Evolutionary conservation across 2,113 vertebrate genomes (phyloP).

Genomic region (Sphaerodactylus townsendi): DNA sequence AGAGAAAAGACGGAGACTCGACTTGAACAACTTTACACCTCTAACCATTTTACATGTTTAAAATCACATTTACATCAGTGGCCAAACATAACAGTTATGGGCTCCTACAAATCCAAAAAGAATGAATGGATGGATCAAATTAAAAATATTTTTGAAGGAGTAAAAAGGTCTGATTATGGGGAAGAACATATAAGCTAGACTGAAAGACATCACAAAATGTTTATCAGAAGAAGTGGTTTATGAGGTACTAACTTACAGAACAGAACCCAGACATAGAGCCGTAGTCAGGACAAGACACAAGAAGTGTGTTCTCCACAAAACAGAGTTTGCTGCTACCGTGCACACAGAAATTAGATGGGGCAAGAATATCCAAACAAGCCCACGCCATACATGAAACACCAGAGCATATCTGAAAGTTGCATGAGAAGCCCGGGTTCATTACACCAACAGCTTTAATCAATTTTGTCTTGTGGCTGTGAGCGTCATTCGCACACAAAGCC

Average conservation of each 20-base stretch:
- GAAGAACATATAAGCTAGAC: too few species aligned
- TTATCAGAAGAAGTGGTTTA: too few species aligned
- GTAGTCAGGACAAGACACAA: neutral
- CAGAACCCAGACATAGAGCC: neutral
- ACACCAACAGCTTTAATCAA: constrained; percentile 33
- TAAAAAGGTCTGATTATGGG: too few species aligned
- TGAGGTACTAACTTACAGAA: neutral
- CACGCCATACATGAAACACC: neutral
- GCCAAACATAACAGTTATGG: too few species aligned
- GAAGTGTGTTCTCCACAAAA: neutral
- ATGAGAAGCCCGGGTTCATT: neutral
- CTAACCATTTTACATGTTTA: too few species aligned
- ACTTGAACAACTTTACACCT: too few species aligned
- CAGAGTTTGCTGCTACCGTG: neutral
- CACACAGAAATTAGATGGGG: neutral
- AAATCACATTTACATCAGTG: too few species aligned
- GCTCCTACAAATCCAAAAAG: too few species aligned
- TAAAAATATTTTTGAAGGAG: too few species aligned
- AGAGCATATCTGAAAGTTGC: constrained; percentile 17
- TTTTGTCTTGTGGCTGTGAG: constrained; percentile 23
- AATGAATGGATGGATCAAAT: too few species aligned
- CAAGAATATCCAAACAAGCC: neutral
- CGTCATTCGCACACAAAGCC: neutral
- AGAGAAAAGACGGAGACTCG: too few species aligned
- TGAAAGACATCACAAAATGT: too few species aligned